Evolutionary conservation across 1,140 invertebrate species (phyloP), one percentile per base, ranked within the genome.

Genomic region (Hylaeus volcanicus): DNA sequence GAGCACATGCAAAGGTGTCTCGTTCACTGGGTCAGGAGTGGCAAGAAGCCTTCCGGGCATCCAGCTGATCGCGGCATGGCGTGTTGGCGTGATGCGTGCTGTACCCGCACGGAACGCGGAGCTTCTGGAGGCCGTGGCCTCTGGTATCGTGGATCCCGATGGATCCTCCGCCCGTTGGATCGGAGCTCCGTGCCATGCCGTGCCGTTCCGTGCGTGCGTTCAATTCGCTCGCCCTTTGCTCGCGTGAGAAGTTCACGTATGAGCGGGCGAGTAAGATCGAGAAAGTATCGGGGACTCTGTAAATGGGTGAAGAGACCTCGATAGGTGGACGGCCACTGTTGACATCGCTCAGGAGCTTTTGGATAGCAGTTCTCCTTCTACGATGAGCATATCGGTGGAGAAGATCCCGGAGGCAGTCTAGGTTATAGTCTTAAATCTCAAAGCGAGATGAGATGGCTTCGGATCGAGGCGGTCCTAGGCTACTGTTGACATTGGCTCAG

Each of bases 1-100:
- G 86, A 83, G 85, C 85, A 86, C 89, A 91, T 89, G 90, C 90
- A 92, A 92, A 88, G 86, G 90, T 90, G 90, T 91, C 90, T 91
- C 90, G 89, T 92, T 91, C 90, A 92, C 75, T 92, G 82, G 91
- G 91, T 92, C 91, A 92, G 91, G 86, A 92, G 90, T 92, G 87
- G 87, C 89, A 89, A 91, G 91, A 91, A 90, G 90, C 88, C 88
- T 92, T 89, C 90, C 84, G 77, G 85, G 90, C 89, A 89, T 90
- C 84, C 89, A 91, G 90, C 90, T 91, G 89, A 91, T 91, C 88
- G 90, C 85, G 88, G 84, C 70, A 77, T 86, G 86, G 90, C 85
- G 83, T 88, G 88, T 83, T 89, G 79, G 84, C 86, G 86, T 86
- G 89, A 91, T 92, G 90, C 90, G 90, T 91, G 90, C 89, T 86